Base-by-base conservation (phyloP, 1,140 invertebrate species). In the Mamestra configurata region DNA sequence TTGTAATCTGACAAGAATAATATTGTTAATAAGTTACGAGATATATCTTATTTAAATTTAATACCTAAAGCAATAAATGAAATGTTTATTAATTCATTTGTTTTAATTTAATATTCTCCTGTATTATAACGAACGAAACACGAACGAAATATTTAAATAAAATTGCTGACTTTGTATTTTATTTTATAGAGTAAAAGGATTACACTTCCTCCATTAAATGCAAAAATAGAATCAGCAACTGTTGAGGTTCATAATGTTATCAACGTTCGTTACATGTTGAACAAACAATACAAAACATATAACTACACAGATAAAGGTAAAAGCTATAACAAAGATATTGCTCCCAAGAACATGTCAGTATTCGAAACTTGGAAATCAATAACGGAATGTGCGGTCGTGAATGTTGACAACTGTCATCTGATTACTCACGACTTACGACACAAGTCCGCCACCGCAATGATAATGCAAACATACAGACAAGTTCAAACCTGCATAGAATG, bases 401-500 rank as follows among this genome's bases (percentile, higher is more conserved):
- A 31, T 22, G 13, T 51, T 71, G 35, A 53, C 37, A 73, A 49
- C 49, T 46, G 22, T 59, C 22, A 31, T 59, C 7, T 22, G 59
- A 77, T 77, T 77, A 77, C n/a, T n/a, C n/a, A n/a, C n/a, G n/a
- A n/a, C n/a, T n/a, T n/a, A n/a, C 73, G 49, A 27, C 57, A 77
- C 24, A 77, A 64, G 18, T 43, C 31, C 11, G 51, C 51, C 53
- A 40, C 53, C 49, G 35, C 53, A 73, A 77, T 64, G 57, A 77
- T 66, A 64, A 61, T 64, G 37, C 27, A 35, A 55, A 75, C 53
- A 22, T 31, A 27, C 24, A 40, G 64, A 80, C 79, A 77, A 31
- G 79, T 80, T 61, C 10, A 70, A 71, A 80, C 79, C 20, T 80
- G 79, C 51, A 49, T 71, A 40, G 37, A 77, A 11, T 57, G 51